phyloP scores from a whole-genome alignment of 2,888 invertebrate genomes.

The Xanthostigma xanthostigma region DNA sequence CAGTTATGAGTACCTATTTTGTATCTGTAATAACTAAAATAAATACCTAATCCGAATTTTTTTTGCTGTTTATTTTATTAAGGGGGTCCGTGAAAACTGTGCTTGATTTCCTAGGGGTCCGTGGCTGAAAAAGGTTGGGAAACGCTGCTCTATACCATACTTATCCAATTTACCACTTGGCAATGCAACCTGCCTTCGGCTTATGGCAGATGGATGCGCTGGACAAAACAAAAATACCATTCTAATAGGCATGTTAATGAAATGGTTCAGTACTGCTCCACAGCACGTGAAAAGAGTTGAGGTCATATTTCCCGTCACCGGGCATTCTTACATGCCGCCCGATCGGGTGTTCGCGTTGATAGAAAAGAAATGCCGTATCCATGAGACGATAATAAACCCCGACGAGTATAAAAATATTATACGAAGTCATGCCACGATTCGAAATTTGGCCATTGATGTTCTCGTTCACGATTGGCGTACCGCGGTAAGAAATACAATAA shows the following conservation, averaged over 20 bases:
- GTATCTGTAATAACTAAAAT: no score
- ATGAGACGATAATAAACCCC: slow-evolving; percentile 1
- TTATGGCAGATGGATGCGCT: neutral
- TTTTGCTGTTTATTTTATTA: no score
- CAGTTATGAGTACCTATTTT: no score
- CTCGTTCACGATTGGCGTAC: no score
- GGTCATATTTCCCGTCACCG: neutral
- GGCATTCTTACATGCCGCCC: neutral
- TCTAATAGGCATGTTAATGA: neutral
- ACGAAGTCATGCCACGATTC: no score
- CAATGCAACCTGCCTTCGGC: neutral
- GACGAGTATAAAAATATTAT: neutral
- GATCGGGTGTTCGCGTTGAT: neutral
- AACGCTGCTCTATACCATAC: neutral
- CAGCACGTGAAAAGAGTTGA: neutral
- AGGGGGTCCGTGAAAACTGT: no score
- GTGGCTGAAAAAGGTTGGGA: no score
- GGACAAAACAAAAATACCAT: neutral
- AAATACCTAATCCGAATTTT: no score
- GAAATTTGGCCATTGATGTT: no score
- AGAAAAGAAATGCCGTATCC: neutral
- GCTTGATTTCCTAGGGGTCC: no score
- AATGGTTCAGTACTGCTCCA: neutral
- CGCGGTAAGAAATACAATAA: no score
- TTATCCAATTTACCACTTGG: neutral